Evolutionary conservation across 2,888 invertebrate species (phyloP).

Genomic region (Aphidius colemani): DNA sequence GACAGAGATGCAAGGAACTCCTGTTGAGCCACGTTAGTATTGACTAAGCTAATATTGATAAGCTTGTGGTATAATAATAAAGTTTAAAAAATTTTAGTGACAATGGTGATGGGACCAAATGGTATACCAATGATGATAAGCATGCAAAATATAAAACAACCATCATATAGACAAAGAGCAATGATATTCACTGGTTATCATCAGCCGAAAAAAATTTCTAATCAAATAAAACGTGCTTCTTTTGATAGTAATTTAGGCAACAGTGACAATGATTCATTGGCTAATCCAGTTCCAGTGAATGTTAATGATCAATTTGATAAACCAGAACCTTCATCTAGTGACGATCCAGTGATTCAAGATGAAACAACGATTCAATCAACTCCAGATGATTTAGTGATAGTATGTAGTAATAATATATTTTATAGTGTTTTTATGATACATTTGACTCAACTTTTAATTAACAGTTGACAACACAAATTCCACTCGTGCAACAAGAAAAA

Average conservation of each 20-base stretch:
- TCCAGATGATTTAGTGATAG: no score
- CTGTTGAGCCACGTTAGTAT: constrained; percentile 2
- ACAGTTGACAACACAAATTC: no score
- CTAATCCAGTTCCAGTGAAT: constrained; percentile 41
- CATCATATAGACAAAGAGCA: constrained; percentile 46
- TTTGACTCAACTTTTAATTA: no score
- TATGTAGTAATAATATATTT: no score
- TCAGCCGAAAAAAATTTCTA: constrained; percentile 40
- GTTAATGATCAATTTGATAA: constrained; percentile 15
- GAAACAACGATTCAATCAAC: no score
- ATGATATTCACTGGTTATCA: constrained; percentile 57
- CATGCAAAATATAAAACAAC: constrained; percentile 41
- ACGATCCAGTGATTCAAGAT: no score
- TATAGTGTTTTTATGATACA: no score
- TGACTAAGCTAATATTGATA: background rate
- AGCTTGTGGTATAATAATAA: background rate
- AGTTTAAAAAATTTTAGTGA: no score
- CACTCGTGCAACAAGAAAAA: constrained; percentile 1
- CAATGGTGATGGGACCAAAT: constrained; percentile 41
- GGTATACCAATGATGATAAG: constrained; percentile 43
- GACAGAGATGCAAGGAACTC: constrained; percentile 7
- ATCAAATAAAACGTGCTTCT: constrained; percentile 49
- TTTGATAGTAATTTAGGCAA: constrained; percentile 54
- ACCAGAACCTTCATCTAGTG: no score
- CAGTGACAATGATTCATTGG: constrained; percentile 45